Percentiles rank a stretch among this genome's conserved stretches.
Evolutionary conservation across 2,888 invertebrate genomes (phyloP).

Genomic region (Stomorhina lunata): DNA sequence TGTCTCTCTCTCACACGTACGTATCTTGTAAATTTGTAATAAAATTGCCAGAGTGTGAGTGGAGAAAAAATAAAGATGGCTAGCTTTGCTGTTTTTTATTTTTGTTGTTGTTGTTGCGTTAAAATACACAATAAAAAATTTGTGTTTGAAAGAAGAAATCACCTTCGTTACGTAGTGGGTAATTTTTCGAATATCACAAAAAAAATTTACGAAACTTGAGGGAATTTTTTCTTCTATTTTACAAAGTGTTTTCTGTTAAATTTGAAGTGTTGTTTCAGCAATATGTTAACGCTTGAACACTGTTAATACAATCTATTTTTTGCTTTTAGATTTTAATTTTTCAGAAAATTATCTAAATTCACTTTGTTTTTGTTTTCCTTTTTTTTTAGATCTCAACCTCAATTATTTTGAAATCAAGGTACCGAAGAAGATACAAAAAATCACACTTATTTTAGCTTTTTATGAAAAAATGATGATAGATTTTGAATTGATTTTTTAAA

Average conservation of each 20-base stretch:
- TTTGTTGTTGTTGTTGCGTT: slow-evolving; percentile 48
- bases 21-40: slow-evolving; percentile 63
- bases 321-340: slow-evolving; percentile 63
- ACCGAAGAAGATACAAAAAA: slow-evolving; percentile 73
- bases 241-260: slow-evolving; percentile 55
- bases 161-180: slow-evolving; percentile 68
- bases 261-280: slow-evolving; percentile 48
- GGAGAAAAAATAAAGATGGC: slow-evolving; percentile 56
- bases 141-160: slow-evolving; percentile 61
- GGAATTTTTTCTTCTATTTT: slow-evolving; percentile 61
- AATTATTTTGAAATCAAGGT: slow-evolving; percentile 31
- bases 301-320: slow-evolving; percentile 12
- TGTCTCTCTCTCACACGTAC: slow-evolving; percentile 58
- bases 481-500: slow-evolving; percentile 52
- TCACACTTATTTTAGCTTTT: slow-evolving; percentile 72
- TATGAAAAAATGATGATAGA: slow-evolving; percentile 55
- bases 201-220: slow-evolving; percentile 65
- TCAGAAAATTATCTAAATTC: slow-evolving; percentile 72
- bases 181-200: slow-evolving; percentile 68
- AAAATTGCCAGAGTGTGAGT: slow-evolving; percentile 60
- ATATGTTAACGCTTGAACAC: slow-evolving; percentile 31
- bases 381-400: slow-evolving; percentile 34
- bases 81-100: slow-evolving; percentile 46
- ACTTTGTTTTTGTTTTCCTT: slow-evolving; percentile 67
- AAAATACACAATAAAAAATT: slow-evolving; percentile 60